phyloP scores from a whole-genome alignment of 2,888 invertebrate species.

The Argynnis bischoffii region DNA sequence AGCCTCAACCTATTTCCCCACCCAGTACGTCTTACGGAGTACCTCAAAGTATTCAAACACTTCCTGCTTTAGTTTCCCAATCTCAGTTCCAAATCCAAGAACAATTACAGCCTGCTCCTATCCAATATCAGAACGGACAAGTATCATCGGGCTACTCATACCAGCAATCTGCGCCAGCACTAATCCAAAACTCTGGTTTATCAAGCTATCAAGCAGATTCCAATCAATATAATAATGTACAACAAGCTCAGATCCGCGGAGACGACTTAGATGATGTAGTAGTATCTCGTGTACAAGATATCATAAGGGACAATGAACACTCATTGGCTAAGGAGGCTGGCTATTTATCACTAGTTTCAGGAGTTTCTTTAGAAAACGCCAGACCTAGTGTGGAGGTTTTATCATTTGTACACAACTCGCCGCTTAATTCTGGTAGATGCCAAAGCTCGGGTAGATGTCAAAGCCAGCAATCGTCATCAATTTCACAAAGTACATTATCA shows the following conservation, averaged over 20 bases:
- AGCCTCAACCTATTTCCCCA: conserved; percentile 35
- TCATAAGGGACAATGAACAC: conserved; percentile 71
- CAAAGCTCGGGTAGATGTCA: neutral
- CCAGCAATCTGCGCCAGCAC: conserved; percentile 41
- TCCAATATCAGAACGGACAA: conserved; percentile 34
- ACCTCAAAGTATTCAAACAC: conserved; percentile 29
- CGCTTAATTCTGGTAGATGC: conserved; percentile 32
- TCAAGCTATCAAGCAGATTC: conserved; percentile 64
- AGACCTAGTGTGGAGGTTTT: conserved; percentile 72
- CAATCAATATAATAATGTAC: conserved; percentile 58
- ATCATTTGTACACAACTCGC: conserved; percentile 70
- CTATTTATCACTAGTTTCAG: conserved; percentile 68
- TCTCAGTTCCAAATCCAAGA: conserved; percentile 29
- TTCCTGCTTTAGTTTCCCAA: conserved; percentile 35
- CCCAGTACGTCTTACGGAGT: conserved; percentile 33
- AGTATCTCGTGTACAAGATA: conserved; percentile 63
- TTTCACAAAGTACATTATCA: conserved; percentile 36
- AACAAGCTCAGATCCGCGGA: conserved; percentile 51
- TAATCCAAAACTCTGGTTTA: conserved; percentile 18
- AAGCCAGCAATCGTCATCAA: conserved; percentile 22
- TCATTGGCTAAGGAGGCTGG: conserved; percentile 66
- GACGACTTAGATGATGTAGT: conserved; percentile 67
- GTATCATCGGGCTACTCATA: conserved; percentile 45
- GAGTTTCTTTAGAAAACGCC: conserved; percentile 68
- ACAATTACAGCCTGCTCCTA: conserved; percentile 29